Evolutionary conservation across 1,140 invertebrate genomes (phyloP), one percentile per base, ranked within the genome.

Genomic region (Philotrypesis tridentata): DNA sequence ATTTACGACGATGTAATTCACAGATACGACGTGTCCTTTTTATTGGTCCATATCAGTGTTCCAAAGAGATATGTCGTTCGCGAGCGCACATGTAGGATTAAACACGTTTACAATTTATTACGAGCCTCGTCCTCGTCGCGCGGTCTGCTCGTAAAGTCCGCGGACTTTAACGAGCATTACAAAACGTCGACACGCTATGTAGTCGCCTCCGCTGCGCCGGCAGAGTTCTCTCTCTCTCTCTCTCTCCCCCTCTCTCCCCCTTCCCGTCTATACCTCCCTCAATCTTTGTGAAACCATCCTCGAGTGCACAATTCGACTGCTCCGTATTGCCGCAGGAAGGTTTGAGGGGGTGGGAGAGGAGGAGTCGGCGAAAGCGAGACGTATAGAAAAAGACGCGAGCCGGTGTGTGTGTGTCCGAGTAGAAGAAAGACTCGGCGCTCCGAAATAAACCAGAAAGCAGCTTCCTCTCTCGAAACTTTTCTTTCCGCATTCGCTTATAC

Each of bases 131-230:
- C 25, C 23, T 25, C 23, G 23, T 65, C 43, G 43, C 37, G 37
- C 12, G 43, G 12, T 6, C 63, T 25, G 63, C 63, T 65, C 63
- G 63, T 65, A 65, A 65, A 65, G 9, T 65, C 48, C 48, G 6
- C 21, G 6, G 63, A 65, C 63, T 65, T 65, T 65, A 65, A 65
- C 63, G 63, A 65, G 63, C 63, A 65, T 65, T 65, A 29, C 63
- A 65, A 29, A 65, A 65, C 63, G 63, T 29, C 48, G 48, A 55
- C 48, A 55, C 48, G 48, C 63, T 65, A 11, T 65, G 11, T 9
- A 65, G 14, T 12, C 55, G 55, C 5, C 14, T 21, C 5, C 55
- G 55, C n/a, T 61, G 9, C 33, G 4, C 4, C 33, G 33, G 9
- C 33, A 37, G 9, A 9, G 4, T 37, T 37, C 33, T 37, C 33